Conservation (phyloP, 2,888 invertebrate genomes). For the Nesidiocoris tenuis region DNA sequence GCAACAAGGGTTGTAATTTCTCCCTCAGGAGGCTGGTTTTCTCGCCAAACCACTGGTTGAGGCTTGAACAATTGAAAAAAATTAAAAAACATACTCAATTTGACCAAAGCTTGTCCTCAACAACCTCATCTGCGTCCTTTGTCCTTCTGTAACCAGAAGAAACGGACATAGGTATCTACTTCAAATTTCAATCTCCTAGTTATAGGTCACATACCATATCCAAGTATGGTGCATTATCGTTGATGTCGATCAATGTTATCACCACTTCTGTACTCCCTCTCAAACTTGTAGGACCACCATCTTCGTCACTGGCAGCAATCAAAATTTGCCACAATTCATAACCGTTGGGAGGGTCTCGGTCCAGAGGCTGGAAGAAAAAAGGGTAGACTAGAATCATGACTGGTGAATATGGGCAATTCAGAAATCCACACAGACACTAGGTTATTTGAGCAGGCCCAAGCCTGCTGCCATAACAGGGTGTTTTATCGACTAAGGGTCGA, state of each 20-base stretch:
- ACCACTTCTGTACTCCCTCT: slow-evolving; percentile 67
- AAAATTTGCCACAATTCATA: slow-evolving; percentile 72
- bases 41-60: slow-evolving; percentile 80
- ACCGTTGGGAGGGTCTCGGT: slow-evolving; percentile 86
- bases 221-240: slow-evolving; percentile 90
- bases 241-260: slow-evolving; percentile 72
- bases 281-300: slow-evolving; percentile 60
- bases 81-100: too few species aligned
- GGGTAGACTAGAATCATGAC: too few species aligned
- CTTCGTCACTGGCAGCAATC: slow-evolving; percentile 73
- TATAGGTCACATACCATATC: slow-evolving; percentile 73
- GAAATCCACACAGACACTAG: neutral
- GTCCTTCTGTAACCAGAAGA: too few species aligned
- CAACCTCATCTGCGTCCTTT: too few species aligned
- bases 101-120: too few species aligned
- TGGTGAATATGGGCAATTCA: neutral
- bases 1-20: slow-evolving; percentile 67
- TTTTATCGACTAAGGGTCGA: too few species aligned
- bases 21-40: slow-evolving; percentile 68
- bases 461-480: too few species aligned
- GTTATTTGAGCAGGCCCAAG: neutral
- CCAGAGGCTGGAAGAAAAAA: slow-evolving; percentile 63
- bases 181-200: too few species aligned
- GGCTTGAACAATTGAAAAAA: too few species aligned
- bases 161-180: too few species aligned